Evolutionary conservation across 92 coral and sea anemone species (phyloP), one percentile per base, ranked within the genome.

Genomic region (Hydrozoanthus gracilis): DNA sequence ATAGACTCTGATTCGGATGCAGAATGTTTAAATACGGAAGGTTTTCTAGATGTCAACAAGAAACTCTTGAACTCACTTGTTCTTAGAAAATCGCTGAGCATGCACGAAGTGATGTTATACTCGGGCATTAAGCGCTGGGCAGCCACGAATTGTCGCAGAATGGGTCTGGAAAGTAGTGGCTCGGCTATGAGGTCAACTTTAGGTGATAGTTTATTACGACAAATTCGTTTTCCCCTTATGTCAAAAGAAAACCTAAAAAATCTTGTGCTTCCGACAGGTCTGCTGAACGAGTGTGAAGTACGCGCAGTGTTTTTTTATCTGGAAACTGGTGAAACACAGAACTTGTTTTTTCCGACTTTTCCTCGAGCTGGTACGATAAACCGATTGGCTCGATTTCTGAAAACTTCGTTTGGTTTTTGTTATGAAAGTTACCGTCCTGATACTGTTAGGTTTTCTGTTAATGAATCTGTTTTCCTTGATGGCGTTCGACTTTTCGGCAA

Each of bases 171-270:
- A n/a, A 15, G 18, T 44, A 83, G 71, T 6, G 18, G 49, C 15
- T 61, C 87, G 44, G 76, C 77, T 51, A 68, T 74, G 58, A 85
- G 86, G 51, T 77, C 76, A 44, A 35, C 15, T 51, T 77, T 90
- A 13, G 90, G 88, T 46, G 89, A 84, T 2, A 73, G 48, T 64
- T 51, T 79, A 0, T 71, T 94, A 62, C 67, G 89, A 52, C 86
- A 87, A 27, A 87, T 96, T 48, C 94, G 98, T 56, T 96, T 96
- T 86, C 93, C 95, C 0, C 82, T 93, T 44, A 96, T 96, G 98
- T 86, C 88, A 3, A 92, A 89, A 62, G 89, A 73, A 55, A 96
- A 92, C 70, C 88, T 93, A 45, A 84, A 80, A 44, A 73, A 80
- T 7, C 55, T 77, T 72, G 98, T 95, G 39, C 83, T 92, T 12